phyloP scores from a whole-genome alignment of 2,113 vertebrate genomes.

The Pardalotus punctatus region DNA sequence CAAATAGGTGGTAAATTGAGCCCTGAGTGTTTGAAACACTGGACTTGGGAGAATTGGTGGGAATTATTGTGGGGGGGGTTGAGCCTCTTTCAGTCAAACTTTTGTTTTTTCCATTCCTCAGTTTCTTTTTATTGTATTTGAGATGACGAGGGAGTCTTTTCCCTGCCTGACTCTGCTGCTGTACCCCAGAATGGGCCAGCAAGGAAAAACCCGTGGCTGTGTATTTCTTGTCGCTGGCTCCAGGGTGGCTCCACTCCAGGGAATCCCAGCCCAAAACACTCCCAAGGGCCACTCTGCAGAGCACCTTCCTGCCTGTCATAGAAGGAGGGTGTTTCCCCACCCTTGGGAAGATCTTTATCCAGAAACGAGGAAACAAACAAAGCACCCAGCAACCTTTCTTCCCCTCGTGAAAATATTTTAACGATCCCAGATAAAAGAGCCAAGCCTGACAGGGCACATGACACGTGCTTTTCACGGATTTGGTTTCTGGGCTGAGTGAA shows the following conservation, averaged over 20 bases:
- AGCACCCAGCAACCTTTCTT: neutral
- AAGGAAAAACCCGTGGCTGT: neutral
- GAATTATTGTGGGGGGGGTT: neutral
- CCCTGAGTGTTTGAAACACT: neutral
- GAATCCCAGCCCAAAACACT: neutral
- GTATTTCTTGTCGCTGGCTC: neutral
- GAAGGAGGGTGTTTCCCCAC: neutral
- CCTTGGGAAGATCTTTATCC: neutral
- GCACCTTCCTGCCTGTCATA: neutral
- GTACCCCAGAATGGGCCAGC: accelerated
- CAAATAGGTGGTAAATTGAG: constrained; percentile 20
- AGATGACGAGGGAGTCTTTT: neutral
- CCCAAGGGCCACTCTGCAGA: neutral
- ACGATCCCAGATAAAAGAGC: neutral
- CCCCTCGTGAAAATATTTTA: neutral
- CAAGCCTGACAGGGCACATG: neutral
- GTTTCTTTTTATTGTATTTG: neutral
- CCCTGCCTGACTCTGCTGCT: neutral
- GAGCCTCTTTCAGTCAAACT: neutral
- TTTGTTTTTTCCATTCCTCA: neutral
- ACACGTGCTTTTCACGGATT: neutral
- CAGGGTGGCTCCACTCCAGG: neutral
- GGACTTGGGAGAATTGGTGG: neutral
- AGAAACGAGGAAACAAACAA: neutral
- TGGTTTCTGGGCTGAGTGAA: neutral